Evolutionary conservation across 2,113 vertebrate genomes (phyloP).

Genomic region (Carollia perspicillata): DNA sequence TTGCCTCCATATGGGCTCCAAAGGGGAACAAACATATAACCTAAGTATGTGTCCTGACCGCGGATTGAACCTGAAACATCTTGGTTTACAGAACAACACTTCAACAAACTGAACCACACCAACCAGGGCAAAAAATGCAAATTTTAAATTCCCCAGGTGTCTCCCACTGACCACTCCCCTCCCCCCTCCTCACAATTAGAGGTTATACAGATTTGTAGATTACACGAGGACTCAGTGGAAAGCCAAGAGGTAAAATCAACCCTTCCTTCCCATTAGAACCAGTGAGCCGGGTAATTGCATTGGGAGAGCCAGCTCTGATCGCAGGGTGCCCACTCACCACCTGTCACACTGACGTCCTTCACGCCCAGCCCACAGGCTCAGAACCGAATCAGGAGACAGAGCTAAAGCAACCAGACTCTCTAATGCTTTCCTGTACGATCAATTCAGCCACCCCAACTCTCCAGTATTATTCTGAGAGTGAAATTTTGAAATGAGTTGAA

Average conservation of each 20-base stretch:
- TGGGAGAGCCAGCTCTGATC: neutral
- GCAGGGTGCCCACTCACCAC: neutral
- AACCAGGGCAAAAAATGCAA: neutral
- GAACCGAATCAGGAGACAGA: neutral
- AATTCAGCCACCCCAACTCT: neutral
- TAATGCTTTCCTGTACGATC: neutral
- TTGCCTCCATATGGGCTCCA: too few species aligned
- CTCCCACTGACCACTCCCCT: neutral
- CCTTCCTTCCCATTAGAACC: conserved; percentile 24
- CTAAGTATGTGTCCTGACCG: too few species aligned
- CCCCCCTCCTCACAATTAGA: neutral
- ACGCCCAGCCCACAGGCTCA: neutral
- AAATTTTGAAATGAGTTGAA: neutral
- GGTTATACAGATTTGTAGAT: neutral
- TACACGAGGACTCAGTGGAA: conserved; percentile 17
- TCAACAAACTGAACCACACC: too few species aligned
- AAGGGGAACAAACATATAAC: too few species aligned
- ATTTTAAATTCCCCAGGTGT: neutral
- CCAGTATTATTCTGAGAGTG: neutral
- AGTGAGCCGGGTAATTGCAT: conserved; percentile 50
- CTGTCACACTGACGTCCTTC: neutral
- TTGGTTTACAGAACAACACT: too few species aligned
- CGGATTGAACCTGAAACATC: too few species aligned
- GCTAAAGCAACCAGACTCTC: neutral
- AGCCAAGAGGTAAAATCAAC: conserved; percentile 32